Evolutionary conservation across 2,113 vertebrate genomes (phyloP), one percentile per base, ranked within the genome.

Genomic region (Cynocephalus volans): DNA sequence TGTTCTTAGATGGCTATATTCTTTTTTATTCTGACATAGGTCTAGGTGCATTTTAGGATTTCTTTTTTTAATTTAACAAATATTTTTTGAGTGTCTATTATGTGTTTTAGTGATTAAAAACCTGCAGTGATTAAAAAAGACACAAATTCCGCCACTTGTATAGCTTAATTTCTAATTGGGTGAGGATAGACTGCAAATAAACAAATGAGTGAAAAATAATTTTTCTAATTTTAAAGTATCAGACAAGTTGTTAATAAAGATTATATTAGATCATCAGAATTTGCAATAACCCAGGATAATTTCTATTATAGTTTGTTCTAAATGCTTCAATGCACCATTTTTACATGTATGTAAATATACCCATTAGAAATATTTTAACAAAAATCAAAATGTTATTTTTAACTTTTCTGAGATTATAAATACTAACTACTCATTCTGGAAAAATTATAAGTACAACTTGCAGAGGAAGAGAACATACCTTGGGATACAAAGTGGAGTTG

Each of bases 21-120:
- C 52, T 67, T 76, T 56, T 64, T 84, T 64, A 62, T 87, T 79
- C 64, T 81, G 80, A 95, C 23, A 89, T 23, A 72, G 26, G 9
- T 87, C 83, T 81, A 83, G 75, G 31, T 96, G 41, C 41, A 89
- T 73, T 88, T 87, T 80, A 48, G 45, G 41, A 24, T 88, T 91
- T 85, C 54, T n/a, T 70, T 96, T 94, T 93, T 96, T 81, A 9
- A 95, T 62, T 92, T 95, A 64, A 87, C 8, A 79, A 67, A 86
- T 94, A 67, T 62, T 62, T 41, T 73, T 80, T 79, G 50, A 87
- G 45, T 54, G 7, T 93, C 45, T 96, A 26, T 77, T 65, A 2
- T n/a, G 48, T 58, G 36, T 82, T 73, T 56, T 54, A 65, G 41
- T 50, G 52, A 70, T 76, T 69, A 67, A 36, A 86, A 76, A n/a